These are phyloP conservation scores for Rotaria sp. DNA, from an alignment of 2,888 invertebrate genomes.

Conservation along the genomic window DNA sequence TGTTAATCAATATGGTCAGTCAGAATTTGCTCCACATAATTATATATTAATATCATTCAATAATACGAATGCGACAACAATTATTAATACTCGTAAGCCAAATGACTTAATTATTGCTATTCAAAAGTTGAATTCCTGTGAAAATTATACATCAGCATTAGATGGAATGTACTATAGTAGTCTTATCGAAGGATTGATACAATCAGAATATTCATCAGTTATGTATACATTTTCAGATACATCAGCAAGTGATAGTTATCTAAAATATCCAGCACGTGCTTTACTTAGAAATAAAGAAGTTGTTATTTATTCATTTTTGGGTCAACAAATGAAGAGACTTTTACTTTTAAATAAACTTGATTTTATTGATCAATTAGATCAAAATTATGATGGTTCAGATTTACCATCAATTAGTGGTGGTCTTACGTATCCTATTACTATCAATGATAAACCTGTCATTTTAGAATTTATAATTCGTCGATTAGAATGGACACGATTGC, in stretches of 20 bases:
- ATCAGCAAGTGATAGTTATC: background rate
- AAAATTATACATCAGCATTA: background rate
- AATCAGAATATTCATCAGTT: background rate
- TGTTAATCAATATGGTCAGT: background rate
- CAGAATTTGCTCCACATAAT: slow-evolving; percentile 5
- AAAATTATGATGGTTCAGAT: background rate
- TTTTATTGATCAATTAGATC: background rate
- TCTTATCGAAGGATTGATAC: background rate
- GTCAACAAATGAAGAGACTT: background rate
- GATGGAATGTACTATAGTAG: background rate
- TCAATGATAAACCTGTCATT: background rate
- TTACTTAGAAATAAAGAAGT: background rate
- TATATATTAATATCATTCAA: background rate
- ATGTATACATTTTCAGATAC: slow-evolving; percentile 23
- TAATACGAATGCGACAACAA: background rate
- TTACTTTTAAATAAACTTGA: background rate
- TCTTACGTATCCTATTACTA: background rate
- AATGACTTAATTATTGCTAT: background rate
- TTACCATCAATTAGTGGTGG: slow-evolving; percentile 1
- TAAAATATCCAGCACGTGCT: background rate
- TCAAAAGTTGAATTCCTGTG: background rate
- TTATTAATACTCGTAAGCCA: background rate
- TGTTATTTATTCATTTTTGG: slow-evolving; percentile 1
- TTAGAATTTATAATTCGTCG: background rate
- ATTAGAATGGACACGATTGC: slow-evolving; percentile 16